Conservation (phyloP, 1,140 invertebrate species). For the Zaprionus taronus region DNA sequence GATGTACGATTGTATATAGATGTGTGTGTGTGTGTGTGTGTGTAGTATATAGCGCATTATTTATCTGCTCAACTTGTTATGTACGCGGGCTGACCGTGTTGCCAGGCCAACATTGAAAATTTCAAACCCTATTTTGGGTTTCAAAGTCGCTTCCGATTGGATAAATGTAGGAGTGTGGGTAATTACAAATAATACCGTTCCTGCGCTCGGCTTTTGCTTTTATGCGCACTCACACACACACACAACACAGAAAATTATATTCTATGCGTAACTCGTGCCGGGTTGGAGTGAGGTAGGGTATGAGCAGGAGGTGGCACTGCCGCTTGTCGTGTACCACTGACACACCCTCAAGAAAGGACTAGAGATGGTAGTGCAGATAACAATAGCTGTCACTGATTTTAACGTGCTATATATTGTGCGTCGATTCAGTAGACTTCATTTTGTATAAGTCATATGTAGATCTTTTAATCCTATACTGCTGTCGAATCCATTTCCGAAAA, state of each 20-base stretch:
- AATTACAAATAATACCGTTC: conserved; percentile 79
- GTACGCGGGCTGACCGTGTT: conserved; percentile 32
- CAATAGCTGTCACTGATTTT: not conserved
- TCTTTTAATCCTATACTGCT: not conserved
- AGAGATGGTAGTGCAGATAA: not conserved
- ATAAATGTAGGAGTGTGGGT: conserved; percentile 77
- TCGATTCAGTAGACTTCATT: not conserved
- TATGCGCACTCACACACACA: conserved; percentile 13
- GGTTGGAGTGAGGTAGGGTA: conserved; percentile 15
- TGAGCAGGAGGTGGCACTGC: conserved; percentile 33
- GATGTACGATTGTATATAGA: conserved; percentile 1
- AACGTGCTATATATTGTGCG: not conserved
- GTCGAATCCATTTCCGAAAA: no score
- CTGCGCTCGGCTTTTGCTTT: conserved; percentile 22
- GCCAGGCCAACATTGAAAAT: conserved; percentile 70
- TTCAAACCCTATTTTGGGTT: conserved; percentile 83
- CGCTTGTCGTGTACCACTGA: conserved; percentile 70
- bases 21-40: conserved; percentile 15
- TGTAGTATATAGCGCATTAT: conserved; percentile 20
- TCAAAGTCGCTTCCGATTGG: conserved; percentile 84
- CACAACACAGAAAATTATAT: not conserved
- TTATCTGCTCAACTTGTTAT: not conserved
- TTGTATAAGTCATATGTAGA: not conserved
- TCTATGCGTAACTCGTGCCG: conserved; percentile 4
- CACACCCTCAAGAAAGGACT: conserved; percentile 58